Evolutionary conservation across 2,888 invertebrate genomes (phyloP), one percentile per base, ranked within the genome.

Genomic region (Hydropsyche betteni): DNA sequence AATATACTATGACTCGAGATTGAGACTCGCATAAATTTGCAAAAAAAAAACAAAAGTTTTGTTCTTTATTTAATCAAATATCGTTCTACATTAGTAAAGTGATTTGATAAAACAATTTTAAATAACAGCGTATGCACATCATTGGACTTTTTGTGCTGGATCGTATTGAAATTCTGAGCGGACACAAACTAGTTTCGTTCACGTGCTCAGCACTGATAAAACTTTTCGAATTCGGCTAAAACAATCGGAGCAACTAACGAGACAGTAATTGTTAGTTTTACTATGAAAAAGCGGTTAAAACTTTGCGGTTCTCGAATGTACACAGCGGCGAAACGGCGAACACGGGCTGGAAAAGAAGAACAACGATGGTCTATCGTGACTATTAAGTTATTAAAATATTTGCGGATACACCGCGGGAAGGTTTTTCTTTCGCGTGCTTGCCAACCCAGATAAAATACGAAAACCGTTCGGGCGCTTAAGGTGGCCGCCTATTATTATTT

Each of bases 331-430:
- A 44, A 44, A 44, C 10, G 44, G 44, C 44, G 24, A 24, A 24
- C 34, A n/a, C 44, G 24, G 51, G 64, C 12, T 69, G 44, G 64
- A n/a, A 64, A 64, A 36, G 64, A 36, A 36, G 12, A 12, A 36
- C 33, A 4, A 33, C 33, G 61, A 51, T 24, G 55, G 16, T 7
- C 61, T 74, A 75, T 78, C 76, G 78, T 78, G 76, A 78, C 78
- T 76, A 78, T 78, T 78, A 78, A 78, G 78, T 78, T 78, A 78
- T 78, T 78, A 78, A 76, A 76, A 78, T 69, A 78, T 78, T 76
- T 75, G 58, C 51, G 12, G 51, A 70, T 53, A 52, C 52, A 24
- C 12, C 5, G 34, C 8, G 5, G 34, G 52, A n/a, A 33, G 52
- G 51, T 33, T 70, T 24, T 24, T 24, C 24, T 24, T 24, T 53